Conservation (phyloP, 2,888 invertebrate genomes). For the Mylabris sibirica region DNA sequence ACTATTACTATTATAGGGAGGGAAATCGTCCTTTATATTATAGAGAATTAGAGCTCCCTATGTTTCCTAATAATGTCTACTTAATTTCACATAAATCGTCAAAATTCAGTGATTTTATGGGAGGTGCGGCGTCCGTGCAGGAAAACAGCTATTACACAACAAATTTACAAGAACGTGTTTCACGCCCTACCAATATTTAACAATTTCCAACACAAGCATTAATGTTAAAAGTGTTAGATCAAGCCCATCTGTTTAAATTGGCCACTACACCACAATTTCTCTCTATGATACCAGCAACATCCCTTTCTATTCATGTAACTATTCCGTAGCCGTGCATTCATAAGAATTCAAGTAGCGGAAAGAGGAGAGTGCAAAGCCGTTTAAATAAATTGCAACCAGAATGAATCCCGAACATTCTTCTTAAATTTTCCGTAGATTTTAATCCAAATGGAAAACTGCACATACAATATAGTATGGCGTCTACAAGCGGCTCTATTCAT, state of each 20-base stretch:
- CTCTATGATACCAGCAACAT: no score
- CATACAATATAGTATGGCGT: slow-evolving; percentile 2
- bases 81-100: slow-evolving; percentile 34
- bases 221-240: neutral
- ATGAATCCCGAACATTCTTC: neutral
- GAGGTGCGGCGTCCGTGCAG: slow-evolving; percentile 15
- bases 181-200: slow-evolving; percentile 1
- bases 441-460: slow-evolving; percentile 2
- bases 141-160: slow-evolving; percentile 21
- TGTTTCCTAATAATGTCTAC: slow-evolving; percentile 20
- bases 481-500: neutral
- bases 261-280: neutral
- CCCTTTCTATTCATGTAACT: neutral
- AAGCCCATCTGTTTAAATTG: neutral
- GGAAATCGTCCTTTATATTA: neutral
- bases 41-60: neutral
- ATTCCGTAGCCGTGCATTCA: neutral
- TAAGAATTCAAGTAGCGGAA: neutral
- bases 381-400: neutral
- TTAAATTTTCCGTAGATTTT: slow-evolving; percentile 1
- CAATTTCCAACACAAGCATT: neutral
- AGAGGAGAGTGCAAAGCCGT: neutral
- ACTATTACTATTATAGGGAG: neutral
- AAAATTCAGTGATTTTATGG: slow-evolving; percentile 25
- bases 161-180: slow-evolving; percentile 11